Evolutionary conservation across 2,797 vertebrate species (phyloP), one percentile per base, ranked within the genome.

Genomic region (Cynopterus sphinx): DNA sequence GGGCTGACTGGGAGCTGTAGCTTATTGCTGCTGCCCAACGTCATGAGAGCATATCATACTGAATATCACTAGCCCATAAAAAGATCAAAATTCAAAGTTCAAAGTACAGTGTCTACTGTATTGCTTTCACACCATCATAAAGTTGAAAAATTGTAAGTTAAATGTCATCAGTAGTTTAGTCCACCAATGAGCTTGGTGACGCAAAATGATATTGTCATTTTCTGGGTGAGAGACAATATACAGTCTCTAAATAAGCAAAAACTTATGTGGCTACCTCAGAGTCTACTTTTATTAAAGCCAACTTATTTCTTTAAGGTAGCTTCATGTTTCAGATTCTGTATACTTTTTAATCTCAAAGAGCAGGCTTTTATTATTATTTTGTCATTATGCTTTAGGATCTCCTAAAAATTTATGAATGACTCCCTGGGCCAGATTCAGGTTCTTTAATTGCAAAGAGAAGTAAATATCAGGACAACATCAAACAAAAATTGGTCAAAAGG

Each of bases 341-440:
- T 85, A 22, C 83, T 85, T 57, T 91, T 87, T 15, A 31, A 82
- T 87, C 21, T 89, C 33, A 59, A 75, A 57, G 33, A 78, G 4
- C 33, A 87, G 43, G 12, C 10, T 83, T 83, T 74, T 81, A 49
- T 82, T 61, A 19, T 86, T 91, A 93, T 87, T 90, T 77, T 95
- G 63, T 36, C 21, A 26, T 87, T 51, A 41, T 89, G 53, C 39
- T 95, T 94, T 88, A 79, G 17, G 16, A 36, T 71, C 83, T 49
- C 53, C 6, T 57, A 49, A 74, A 88, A 82, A 28, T 87, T 71
- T 84, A 75, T 36, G 33, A 41, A 36, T 55, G 70, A 63, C 46
- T 46, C 41, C 6, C 16, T 86, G 9, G 41, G 36, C 19, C 24
- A 67, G 49, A 91, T 15, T 79, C n/a, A 7, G 8, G 43, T 46